Evolutionary conservation across 2,113 vertebrate genomes (phyloP).

Genomic region (Leptobrachium leishanense): DNA sequence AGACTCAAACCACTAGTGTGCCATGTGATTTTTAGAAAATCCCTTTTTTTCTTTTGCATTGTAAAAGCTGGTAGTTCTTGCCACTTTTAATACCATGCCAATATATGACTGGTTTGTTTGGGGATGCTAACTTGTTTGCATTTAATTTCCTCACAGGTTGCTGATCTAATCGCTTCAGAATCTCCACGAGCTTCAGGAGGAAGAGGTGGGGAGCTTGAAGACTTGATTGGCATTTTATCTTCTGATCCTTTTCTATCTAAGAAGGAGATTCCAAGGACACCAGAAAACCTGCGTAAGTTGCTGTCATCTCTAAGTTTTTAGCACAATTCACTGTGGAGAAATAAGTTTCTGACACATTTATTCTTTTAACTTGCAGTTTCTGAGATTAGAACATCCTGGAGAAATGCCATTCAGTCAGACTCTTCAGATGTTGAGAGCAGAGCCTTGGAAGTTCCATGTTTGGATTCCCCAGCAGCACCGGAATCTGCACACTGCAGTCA

Average conservation of each 20-base stretch:
- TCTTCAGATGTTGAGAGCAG: conserved; percentile 15
- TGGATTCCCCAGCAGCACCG: conserved; percentile 21
- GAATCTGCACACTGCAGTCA: background rate
- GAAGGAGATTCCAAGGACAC: conserved; percentile 80
- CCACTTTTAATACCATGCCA: too few relatives aligned
- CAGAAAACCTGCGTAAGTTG: conserved; percentile 84
- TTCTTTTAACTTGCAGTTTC: conserved; percentile 58
- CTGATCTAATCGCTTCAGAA: conserved; percentile 64
- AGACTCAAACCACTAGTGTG: too few relatives aligned
- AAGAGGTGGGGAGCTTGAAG: conserved; percentile 65
- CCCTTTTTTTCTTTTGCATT: too few relatives aligned
- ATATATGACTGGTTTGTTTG: too few relatives aligned
- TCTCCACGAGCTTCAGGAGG: conserved; percentile 48
- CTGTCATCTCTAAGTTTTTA: background rate
- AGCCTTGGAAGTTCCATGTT: background rate
- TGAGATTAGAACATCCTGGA: conserved; percentile 68
- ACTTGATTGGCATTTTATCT: conserved; percentile 62
- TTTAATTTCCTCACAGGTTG: conserved; percentile 69
- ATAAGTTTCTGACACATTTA: background rate
- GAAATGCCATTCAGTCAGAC: conserved; percentile 61
- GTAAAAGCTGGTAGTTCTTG: too few relatives aligned
- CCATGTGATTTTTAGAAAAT: too few relatives aligned
- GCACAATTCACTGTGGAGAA: background rate
- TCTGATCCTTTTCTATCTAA: conserved; percentile 77
- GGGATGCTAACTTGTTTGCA: too few relatives aligned